These are phyloP conservation scores for Caenorhabditis latens DNA, from an alignment of 1,140 invertebrate genomes.

Conservation along the genomic window DNA sequence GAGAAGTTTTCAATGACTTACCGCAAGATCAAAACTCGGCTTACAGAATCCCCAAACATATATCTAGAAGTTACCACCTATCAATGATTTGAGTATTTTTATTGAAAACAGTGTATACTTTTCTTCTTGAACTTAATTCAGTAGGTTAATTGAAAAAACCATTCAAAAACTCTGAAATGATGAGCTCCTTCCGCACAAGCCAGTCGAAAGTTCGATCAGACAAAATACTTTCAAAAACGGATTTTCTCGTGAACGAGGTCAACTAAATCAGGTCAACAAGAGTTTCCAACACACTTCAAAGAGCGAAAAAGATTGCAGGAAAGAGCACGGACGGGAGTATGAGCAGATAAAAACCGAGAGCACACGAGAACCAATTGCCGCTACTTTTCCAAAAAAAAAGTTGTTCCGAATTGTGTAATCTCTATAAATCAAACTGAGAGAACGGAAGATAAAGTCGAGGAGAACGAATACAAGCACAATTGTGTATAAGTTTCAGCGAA, in stretches of 20 bases:
- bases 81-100: too few species aligned
- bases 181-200: too few species aligned
- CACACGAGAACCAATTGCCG: slow-evolving; percentile 12
- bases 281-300: slow-evolving; percentile 20
- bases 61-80: too few species aligned
- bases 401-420: neutral
- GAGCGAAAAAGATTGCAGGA: slow-evolving; percentile 28
- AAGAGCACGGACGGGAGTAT: neutral
- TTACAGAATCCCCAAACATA: too few species aligned
- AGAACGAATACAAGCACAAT: neutral
- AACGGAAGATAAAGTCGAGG: neutral
- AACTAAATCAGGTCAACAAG: slow-evolving; percentile 26
- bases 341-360: neutral
- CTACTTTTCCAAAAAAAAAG: neutral
- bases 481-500: neutral
- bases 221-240: neutral
- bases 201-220: too few species aligned
- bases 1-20: too few species aligned
- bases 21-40: too few species aligned
- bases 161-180: too few species aligned
- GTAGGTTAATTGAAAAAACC: too few species aligned
- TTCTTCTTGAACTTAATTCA: too few species aligned
- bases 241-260: slow-evolving; percentile 4
- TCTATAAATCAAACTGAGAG: neutral
- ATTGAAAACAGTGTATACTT: too few species aligned